phyloP scores from a whole-genome alignment of 2,113 vertebrate species.

The Murina feae region DNA sequence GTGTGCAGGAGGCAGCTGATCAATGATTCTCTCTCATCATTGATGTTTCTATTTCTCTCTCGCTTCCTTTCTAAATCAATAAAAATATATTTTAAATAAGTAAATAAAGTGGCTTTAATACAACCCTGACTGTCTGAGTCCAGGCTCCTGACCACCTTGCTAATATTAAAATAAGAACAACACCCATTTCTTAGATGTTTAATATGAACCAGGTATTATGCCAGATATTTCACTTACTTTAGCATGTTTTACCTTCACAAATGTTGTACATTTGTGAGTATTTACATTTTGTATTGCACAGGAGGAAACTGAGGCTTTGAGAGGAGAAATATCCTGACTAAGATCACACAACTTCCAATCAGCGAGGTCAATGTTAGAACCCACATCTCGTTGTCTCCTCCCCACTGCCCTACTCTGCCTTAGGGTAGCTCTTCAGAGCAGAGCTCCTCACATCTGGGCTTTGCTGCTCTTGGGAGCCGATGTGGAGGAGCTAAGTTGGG shows the following conservation, averaged over 20 bases:
- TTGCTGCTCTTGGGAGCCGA: rapidly evolving
- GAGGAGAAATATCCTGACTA: not conserved
- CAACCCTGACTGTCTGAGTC: not conserved
- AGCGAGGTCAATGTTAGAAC: not conserved
- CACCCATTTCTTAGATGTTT: not conserved
- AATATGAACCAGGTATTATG: rapidly evolving
- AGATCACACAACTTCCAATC: no score
- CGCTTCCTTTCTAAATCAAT: no score
- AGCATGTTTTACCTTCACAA: not conserved
- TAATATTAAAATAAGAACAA: not conserved
- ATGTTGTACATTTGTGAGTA: not conserved
- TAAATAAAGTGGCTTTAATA: not conserved
- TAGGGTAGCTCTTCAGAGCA: not conserved
- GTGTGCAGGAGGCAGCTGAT: no score
- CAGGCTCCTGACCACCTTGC: not conserved
- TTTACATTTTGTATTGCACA: not conserved
- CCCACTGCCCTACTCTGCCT: rapidly evolving
- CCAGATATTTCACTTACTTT: not conserved
- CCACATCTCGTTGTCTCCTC: rapidly evolving
- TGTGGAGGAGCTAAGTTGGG: rapidly evolving
- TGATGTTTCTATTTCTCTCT: no score
- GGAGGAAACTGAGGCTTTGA: not conserved
- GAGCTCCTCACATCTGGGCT: rapidly evolving
- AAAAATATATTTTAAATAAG: no score
- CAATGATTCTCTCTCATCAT: no score